Evolutionary conservation across 2,797 vertebrate genomes (phyloP), one percentile per base, ranked within the genome.

Genomic region (Hemibagrus guttatus): DNA sequence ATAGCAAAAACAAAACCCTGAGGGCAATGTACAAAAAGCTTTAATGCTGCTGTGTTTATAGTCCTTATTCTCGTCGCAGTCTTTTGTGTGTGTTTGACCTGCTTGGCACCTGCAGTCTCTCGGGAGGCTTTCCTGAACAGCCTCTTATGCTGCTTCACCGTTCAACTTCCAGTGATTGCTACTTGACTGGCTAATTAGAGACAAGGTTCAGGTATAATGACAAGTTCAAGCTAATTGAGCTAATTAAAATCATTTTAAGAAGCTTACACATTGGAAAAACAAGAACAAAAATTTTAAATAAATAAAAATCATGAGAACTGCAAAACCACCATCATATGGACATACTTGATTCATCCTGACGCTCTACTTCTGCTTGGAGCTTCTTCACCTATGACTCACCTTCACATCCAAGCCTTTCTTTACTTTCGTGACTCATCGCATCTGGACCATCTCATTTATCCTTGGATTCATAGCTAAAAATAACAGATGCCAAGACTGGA

Each of bases 121-220:
- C 83, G 14, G 14, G 56, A 61, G 35, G 35, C 58, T 61, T 61
- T 39, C 78, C 85, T 87, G 83, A 81, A 90, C 85, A 87, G 87
- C 90, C 91, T 86, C 88, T 93, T 91, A 91, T 91, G 90, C 92
- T 92, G 92, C 86, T 75, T 94, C 92, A 94, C 91, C 92, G 93
- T 92, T 94, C 92, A 95, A 92, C 94, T 49, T 64, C 35, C 93
- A 90, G 91, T 89, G 90, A 88, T 91, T 92, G 21, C 66, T 71
- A n/a, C 28, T 93, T 93, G 92, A 91, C 93, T 90, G 91, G 89
- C 90, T 95, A 94, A 95, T 95, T 95, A 92, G 93, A 94, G 93
- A 92, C 91, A 92, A 92, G 92, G 92, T 94, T 91, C 93, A 93
- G 91, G 93, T 93, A 90, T 91, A 90, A 87, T 91, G 90, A 91